A percentile compares a stretch with the other conserved stretches of the same genome.
Conservation (phyloP, 2,888 invertebrate genomes). For the Thumatha senex region DNA sequence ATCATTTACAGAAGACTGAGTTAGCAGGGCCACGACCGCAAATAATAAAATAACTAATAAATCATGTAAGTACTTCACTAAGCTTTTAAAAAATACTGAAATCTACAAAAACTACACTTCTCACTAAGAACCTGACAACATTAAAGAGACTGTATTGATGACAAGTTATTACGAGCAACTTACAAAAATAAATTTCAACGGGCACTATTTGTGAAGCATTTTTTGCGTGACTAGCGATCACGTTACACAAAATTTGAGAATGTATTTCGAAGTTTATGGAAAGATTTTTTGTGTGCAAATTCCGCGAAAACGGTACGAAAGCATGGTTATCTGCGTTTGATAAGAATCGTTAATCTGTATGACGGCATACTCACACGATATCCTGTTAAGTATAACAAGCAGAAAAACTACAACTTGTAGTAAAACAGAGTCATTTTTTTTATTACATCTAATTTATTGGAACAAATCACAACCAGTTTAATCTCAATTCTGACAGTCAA, state of each 20-base stretch:
- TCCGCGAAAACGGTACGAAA: slow-evolving; percentile 37
- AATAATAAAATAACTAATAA: slow-evolving; percentile 16
- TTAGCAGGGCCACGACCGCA: no score
- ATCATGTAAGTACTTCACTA: not conserved
- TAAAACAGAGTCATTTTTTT: slow-evolving; percentile 22
- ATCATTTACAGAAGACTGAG: no score
- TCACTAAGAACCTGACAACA: no score
- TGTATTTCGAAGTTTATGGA: slow-evolving; percentile 19
- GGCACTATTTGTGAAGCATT: slow-evolving; percentile 28
- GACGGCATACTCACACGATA: slow-evolving; percentile 49
- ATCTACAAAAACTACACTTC: not conserved
- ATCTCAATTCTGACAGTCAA: no score
- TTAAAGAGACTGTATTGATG: slow-evolving; percentile 6
- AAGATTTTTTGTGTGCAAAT: slow-evolving; percentile 20
- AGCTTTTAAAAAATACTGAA: not conserved
- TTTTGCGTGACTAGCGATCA: slow-evolving; percentile 24
- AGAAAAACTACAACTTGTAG: slow-evolving; percentile 13
- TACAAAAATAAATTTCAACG: slow-evolving; percentile 21
- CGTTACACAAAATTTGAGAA: slow-evolving; percentile 32
- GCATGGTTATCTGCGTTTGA: slow-evolving; percentile 53
- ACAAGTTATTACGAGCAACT: slow-evolving; percentile 4
- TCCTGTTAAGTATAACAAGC: slow-evolving; percentile 33
- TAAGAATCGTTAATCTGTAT: slow-evolving; percentile 63
- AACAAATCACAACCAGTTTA: no score
- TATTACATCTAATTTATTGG: not conserved